These are phyloP conservation scores for Masticophis lateralis DNA, from an alignment of 2,797 vertebrate species.

Conservation along the genomic window DNA sequence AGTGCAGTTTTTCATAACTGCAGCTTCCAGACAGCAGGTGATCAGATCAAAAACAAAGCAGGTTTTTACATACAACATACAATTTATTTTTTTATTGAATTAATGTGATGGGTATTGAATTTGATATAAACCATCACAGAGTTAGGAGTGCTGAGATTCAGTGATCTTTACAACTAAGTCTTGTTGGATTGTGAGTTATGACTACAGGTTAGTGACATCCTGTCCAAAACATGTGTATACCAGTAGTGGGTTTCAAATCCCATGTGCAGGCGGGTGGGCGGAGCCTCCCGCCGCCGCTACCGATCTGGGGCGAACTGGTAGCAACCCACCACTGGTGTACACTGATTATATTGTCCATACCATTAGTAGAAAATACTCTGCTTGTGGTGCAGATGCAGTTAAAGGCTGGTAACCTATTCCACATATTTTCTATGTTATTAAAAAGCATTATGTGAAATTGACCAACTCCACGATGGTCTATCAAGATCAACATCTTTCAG, in stretches of 20 bases:
- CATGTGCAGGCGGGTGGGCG: too few species aligned
- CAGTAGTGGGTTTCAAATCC: too few species aligned
- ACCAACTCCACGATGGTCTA: not conserved
- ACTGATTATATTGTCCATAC: not conserved
- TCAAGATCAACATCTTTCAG: not conserved
- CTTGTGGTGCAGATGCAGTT: not conserved
- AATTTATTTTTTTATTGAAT: not conserved
- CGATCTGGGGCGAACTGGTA: too few species aligned
- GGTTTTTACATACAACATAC: not conserved
- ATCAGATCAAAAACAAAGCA: not conserved
- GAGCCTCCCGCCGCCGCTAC: too few species aligned
- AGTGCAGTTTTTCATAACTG: slow-evolving; percentile 8
- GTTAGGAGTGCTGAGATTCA: not conserved
- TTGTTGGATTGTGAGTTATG: not conserved
- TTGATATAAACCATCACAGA: not conserved
- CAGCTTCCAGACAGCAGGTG: slow-evolving; percentile 10
- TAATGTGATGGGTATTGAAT: not conserved
- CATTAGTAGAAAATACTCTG: not conserved
- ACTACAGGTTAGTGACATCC: not conserved
- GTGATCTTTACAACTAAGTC: not conserved
- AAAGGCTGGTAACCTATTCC: not conserved
- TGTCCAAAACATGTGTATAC: not conserved
- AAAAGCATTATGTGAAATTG: not conserved
- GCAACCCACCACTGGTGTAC: not conserved
- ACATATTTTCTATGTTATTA: not conserved